Percentiles rank a stretch among this genome's conserved stretches.
Evolutionary conservation across 2,113 vertebrate genomes (phyloP).

Genomic region (Pseudopodoces humilis): DNA sequence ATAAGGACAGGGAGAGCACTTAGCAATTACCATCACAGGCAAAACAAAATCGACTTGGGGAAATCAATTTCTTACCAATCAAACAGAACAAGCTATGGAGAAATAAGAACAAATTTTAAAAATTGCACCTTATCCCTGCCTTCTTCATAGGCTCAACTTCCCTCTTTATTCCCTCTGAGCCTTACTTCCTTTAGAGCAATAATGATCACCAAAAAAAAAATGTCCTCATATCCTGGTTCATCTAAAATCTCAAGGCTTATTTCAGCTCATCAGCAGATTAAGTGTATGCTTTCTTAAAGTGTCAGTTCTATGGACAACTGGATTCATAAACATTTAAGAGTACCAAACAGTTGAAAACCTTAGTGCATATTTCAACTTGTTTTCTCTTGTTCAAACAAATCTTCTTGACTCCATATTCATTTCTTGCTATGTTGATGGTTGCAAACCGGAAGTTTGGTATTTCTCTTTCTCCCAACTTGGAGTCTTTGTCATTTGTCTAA

Average conservation of each 20-base stretch:
- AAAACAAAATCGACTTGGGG: neutral
- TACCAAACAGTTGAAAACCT: neutral
- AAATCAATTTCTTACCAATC: neutral
- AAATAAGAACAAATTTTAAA: neutral
- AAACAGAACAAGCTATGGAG: neutral
- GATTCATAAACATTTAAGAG: neutral
- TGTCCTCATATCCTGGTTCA: neutral
- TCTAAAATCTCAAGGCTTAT: neutral
- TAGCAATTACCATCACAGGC: rapidly evolving
- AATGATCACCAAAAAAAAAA: neutral
- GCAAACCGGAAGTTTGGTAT: neutral
- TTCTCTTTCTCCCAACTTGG: neutral
- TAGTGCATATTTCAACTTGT: neutral
- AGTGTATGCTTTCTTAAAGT: neutral
- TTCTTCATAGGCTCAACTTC: neutral
- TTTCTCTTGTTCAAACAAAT: neutral
- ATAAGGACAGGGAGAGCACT: neutral
- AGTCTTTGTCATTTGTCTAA: rapidly evolving
- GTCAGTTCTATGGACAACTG: neutral
- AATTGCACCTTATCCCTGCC: rapidly evolving
- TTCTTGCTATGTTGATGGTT: neutral
- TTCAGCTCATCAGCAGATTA: neutral
- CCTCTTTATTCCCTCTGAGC: neutral
- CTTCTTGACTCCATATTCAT: neutral
- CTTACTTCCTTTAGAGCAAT: neutral